A percentile compares a stretch with the other conserved stretches of the same genome.
These are phyloP conservation scores for Hypomesus transpacificus DNA, from an alignment of 2,113 vertebrate genomes.

Conservation along the genomic window DNA sequence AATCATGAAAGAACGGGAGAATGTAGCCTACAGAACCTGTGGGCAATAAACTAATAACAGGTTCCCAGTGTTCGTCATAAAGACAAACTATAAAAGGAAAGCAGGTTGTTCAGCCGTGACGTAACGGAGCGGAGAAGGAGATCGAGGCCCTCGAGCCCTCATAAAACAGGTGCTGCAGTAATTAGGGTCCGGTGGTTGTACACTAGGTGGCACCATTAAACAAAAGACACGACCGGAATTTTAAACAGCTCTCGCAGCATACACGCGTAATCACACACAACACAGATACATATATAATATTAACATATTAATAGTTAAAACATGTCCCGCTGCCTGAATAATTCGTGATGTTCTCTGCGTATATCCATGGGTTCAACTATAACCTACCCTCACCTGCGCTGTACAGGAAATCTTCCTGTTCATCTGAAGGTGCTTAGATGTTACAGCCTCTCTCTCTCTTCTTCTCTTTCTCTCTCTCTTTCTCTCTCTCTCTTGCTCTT, in stretches of 20 bases:
- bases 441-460: not conserved
- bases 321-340: too few relatives aligned
- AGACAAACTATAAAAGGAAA: not conserved
- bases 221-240: slow-evolving; percentile 39
- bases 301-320: too few relatives aligned
- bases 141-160: not conserved
- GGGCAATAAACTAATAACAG: too few relatives aligned
- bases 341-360: too few relatives aligned
- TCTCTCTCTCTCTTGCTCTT: not conserved
- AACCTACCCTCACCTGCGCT: too few relatives aligned
- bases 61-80: too few relatives aligned
- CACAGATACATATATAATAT: too few relatives aligned
- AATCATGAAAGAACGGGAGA: too few relatives aligned
- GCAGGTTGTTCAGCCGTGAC: not conserved
- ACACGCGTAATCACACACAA: not conserved
- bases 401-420: too few relatives aligned
- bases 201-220: slow-evolving; percentile 62
- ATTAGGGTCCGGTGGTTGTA: not conserved
- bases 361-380: too few relatives aligned
- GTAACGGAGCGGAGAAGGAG: not conserved
- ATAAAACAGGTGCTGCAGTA: slow-evolving; percentile 25
- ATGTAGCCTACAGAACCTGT: too few relatives aligned
- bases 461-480: not conserved
- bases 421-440: not conserved
- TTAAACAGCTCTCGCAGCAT: slow-evolving; percentile 29